Evolutionary conservation across 2,888 invertebrate species (phyloP), one percentile per base, ranked within the genome.

Genomic region (Cataglyphis cursor): DNA sequence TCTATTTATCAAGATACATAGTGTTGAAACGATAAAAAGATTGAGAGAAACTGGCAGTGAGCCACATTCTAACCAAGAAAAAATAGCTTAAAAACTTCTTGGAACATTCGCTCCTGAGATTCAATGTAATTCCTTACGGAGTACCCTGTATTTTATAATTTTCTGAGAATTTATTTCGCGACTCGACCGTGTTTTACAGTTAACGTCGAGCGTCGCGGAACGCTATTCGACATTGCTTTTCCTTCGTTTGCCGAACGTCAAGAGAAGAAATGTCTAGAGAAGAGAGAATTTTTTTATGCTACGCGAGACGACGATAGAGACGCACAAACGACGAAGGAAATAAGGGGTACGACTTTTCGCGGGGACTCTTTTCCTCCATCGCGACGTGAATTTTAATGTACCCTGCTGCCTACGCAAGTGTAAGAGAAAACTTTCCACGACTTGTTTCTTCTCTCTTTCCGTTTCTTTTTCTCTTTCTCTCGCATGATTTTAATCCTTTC

Each of bases 381-480:
- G 44, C 73, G 74, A 72, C 74, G 64, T 85, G 83, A 86, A 89
- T 89, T 89, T 84, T 70, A 83, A 89, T 86, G 86, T 81, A 76
- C 78, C 57, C 35, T 35, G 38, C 74, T 85, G 31, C 44, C 59
- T 54, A 24, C 24, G 70, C 70, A 28, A 59, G 66, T 61, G 64
- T 78, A 41, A 18, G 61, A 15, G 41, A 68, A 15, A 86, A 87
- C 84, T 80, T 83, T 68, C 64, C 80, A 9, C 76, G 57, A 28
- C 31, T 65, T 41, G 70, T 57, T 28, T 38, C 41, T 12, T 73
- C 72, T 73, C 18, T 44, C 15, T 15, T 44, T 44, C 41, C 1
- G 1, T 18, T 66, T 75, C 85, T 76, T 64, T 72, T 41, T 41
- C 44, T 51, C 51, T 51, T 62, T 75, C 83, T 78, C 65, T 73